phyloP scores from a whole-genome alignment of 2,113 vertebrate genomes.

The Tauraco erythrolophus region DNA sequence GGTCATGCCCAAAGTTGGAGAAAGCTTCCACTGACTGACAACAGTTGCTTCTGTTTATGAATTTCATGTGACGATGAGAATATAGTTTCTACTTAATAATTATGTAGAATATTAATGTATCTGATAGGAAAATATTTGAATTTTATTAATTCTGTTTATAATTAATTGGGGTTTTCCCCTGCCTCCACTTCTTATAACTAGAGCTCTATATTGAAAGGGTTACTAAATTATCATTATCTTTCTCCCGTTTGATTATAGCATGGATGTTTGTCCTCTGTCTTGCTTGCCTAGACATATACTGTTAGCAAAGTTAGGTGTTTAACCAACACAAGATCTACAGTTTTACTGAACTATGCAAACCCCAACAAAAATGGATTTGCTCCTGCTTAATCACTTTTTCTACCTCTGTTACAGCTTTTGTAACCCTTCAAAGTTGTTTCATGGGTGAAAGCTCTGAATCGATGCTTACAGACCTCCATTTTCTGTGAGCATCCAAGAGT shows the following conservation, averaged over 20 bases:
- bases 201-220: background rate
- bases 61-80: background rate
- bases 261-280: background rate
- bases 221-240: background rate
- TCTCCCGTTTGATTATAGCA: background rate
- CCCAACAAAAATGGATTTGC: background rate
- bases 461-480: background rate
- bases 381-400: background rate
- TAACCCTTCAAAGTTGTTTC: background rate
- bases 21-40: background rate
- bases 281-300: background rate
- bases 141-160: background rate
- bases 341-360: background rate
- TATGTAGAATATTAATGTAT: background rate
- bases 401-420: background rate
- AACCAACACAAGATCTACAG: background rate
- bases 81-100: background rate
- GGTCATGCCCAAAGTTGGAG: background rate
- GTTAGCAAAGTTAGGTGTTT: background rate
- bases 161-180: background rate
- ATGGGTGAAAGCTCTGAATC: background rate
- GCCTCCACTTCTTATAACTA: background rate
- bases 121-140: background rate
- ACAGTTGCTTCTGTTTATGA: background rate
- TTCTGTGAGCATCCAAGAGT: background rate